phyloP scores from a whole-genome alignment of 2,888 invertebrate genomes.

The Ashinkailepas kermadecensis region DNA sequence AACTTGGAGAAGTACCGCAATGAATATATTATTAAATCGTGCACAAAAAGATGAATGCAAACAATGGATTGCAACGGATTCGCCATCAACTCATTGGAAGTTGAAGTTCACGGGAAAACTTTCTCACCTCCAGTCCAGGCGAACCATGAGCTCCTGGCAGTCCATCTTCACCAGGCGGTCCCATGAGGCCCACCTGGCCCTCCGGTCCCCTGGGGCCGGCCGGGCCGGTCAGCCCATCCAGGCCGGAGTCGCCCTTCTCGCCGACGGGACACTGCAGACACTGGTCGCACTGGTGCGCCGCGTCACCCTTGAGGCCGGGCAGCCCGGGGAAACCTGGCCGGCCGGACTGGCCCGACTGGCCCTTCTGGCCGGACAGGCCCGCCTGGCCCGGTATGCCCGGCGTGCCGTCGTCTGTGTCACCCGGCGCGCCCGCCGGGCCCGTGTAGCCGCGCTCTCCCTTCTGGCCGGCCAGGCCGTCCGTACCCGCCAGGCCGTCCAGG shows the following conservation, averaged over 20 bases:
- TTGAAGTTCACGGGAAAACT: too few relatives aligned
- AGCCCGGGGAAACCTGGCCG: conserved; percentile 47
- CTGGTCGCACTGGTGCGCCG: conserved; percentile 44
- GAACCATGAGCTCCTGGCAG: conserved; percentile 43
- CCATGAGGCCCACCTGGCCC: conserved; percentile 51
- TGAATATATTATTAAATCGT: too few relatives aligned
- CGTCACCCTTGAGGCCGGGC: conserved; percentile 53
- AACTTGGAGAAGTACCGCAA: too few relatives aligned
- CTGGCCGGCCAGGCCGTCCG: conserved; percentile 41
- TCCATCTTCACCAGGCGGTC: conserved; percentile 54
- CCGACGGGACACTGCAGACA: conserved; percentile 54
- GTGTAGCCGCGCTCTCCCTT: conserved; percentile 30
- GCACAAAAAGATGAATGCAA: too few relatives aligned
- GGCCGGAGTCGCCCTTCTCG: conserved; percentile 37
- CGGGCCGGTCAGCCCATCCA: conserved; percentile 37
- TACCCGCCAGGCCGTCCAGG: conserved; percentile 61
- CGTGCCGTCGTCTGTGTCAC: conserved; percentile 39
- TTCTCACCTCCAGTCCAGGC: conserved; percentile 57
- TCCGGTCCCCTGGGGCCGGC: conserved; percentile 63
- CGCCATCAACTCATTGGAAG: too few relatives aligned
- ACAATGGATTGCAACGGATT: too few relatives aligned
- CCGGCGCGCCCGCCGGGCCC: conserved; percentile 48
- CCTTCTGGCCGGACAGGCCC: conserved; percentile 73
- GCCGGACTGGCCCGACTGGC: conserved; percentile 60
- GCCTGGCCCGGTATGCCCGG: conserved; percentile 44